Conservation (phyloP, 2,797 vertebrate genomes). For the Natrix natrix region DNA sequence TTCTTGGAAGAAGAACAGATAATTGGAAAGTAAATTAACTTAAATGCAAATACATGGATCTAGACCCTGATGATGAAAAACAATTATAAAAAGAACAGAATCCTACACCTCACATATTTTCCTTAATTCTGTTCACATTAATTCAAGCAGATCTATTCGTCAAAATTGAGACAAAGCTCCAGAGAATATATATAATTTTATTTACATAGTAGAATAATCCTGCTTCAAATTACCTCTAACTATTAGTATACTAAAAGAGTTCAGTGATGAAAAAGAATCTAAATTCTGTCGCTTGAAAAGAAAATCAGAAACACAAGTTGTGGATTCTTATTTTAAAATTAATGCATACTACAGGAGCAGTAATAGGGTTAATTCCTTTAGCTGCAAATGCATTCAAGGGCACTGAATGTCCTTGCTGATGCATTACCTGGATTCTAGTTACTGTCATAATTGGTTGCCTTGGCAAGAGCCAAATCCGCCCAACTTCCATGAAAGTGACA, state of each 20-base stretch:
- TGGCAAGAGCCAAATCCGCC: neutral
- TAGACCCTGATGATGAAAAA: neutral
- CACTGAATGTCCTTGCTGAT: neutral
- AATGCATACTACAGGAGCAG: neutral
- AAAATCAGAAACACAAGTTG: neutral
- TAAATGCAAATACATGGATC: conserved; percentile 9
- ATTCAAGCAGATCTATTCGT: neutral
- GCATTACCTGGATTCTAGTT: neutral
- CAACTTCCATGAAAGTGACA: neutral
- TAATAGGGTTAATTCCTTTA: neutral
- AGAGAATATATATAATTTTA: neutral
- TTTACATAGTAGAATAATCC: neutral
- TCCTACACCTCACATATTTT: neutral
- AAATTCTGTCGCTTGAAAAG: neutral
- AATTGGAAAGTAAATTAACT: conserved; percentile 40
- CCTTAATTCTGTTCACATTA: neutral
- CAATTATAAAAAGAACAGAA: neutral
- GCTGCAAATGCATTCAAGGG: neutral
- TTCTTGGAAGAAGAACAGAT: neutral
- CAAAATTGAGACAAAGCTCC: neutral
- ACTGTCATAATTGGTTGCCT: neutral
- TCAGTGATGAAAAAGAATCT: neutral
- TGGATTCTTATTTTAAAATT: neutral
- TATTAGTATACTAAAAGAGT: neutral
- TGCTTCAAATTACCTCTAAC: neutral